phyloP scores from a whole-genome alignment of 2,113 vertebrate genomes.

The Tyrannus savana region DNA sequence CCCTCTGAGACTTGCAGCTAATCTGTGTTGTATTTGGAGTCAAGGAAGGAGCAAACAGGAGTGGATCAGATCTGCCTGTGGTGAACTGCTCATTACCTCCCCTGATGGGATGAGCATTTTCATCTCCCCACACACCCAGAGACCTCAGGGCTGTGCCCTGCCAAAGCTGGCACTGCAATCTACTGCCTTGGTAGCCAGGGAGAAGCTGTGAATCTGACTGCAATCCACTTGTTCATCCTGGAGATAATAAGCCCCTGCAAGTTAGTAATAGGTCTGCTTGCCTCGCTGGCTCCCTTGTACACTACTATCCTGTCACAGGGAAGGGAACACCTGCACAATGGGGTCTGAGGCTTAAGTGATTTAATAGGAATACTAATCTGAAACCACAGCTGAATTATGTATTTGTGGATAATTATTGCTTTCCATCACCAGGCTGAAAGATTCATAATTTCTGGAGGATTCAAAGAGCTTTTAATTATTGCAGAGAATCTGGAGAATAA shows the following conservation, averaged over 20 bases:
- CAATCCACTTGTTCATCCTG: neutral
- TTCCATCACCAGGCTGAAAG: neutral
- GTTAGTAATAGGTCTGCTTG: neutral
- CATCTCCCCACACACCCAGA: neutral
- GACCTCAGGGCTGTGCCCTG: neutral
- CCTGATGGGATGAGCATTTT: neutral
- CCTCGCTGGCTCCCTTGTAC: neutral
- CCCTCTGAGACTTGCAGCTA: neutral
- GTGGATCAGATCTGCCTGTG: neutral
- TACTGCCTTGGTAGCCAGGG: neutral
- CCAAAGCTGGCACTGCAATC: neutral
- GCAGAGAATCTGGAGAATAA: neutral
- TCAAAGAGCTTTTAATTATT: slow-evolving; percentile 1
- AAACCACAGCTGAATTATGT: neutral
- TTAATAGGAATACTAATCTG: neutral
- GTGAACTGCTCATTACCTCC: neutral
- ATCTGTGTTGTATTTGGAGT: rapidly evolving
- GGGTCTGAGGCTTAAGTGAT: neutral
- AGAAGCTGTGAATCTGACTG: neutral
- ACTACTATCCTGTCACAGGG: neutral
- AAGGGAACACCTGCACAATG: neutral
- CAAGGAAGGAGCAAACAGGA: neutral
- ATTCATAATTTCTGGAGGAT: neutral
- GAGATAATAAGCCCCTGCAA: neutral
- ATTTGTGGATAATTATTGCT: neutral